A percentile compares a stretch with the other conserved stretches of the same genome.
phyloP scores from a whole-genome alignment of 2,113 vertebrate species.

The Albula glossodonta region DNA sequence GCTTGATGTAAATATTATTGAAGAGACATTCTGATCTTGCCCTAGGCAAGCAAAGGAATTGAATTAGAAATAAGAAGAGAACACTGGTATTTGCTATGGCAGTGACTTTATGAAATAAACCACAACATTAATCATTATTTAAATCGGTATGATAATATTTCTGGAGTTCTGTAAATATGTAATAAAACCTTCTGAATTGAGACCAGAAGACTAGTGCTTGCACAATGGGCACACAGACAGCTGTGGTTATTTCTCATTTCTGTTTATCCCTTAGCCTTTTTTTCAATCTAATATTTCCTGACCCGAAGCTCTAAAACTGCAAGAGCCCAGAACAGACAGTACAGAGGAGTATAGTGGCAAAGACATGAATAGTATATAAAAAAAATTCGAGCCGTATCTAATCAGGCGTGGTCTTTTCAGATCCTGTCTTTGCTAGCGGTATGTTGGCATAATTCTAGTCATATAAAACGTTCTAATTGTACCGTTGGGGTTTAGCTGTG shows the following conservation, averaged over 20 bases:
- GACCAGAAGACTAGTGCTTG: not conserved
- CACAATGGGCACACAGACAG: not conserved
- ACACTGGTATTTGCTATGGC: not conserved
- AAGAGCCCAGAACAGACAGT: no score
- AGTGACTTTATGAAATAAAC: not conserved
- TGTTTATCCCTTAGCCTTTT: not conserved
- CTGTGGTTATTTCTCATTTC: not conserved
- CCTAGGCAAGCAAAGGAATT: not conserved
- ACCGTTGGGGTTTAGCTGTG: conserved; percentile 21
- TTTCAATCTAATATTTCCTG: not conserved
- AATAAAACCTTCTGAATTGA: not conserved
- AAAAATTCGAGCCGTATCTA: not conserved
- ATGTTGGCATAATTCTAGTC: conserved; percentile 15
- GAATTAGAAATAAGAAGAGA: not conserved
- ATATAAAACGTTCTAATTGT: conserved; percentile 23
- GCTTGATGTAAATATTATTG: not conserved
- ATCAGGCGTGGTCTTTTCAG: conserved; percentile 1
- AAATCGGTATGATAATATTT: not conserved
- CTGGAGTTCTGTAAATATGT: not conserved
- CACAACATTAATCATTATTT: no score
- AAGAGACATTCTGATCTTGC: not conserved
- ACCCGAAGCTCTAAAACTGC: not conserved
- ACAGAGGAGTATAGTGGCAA: not conserved
- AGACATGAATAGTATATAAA: not conserved
- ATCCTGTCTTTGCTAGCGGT: not conserved